phyloP scores from a whole-genome alignment of 2,113 vertebrate species.

The Cochlearius cochlearius region DNA sequence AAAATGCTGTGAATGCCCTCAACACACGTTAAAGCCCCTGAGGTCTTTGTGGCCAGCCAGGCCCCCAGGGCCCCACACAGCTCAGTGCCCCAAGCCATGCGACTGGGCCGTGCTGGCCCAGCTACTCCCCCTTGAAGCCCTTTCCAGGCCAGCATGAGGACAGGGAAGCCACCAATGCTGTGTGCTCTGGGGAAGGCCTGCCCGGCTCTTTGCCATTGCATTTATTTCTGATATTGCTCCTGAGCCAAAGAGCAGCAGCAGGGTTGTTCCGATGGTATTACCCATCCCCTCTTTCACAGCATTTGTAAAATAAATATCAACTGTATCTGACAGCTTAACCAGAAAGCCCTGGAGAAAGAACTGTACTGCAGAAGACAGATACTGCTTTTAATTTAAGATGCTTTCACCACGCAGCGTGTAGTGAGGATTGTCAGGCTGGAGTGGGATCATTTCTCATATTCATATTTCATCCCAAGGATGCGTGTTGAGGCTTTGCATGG shows the following conservation, averaged over 20 bases:
- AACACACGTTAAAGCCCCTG: background rate
- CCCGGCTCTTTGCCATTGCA: background rate
- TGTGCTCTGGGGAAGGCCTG: background rate
- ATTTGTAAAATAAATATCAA: background rate
- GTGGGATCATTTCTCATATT: background rate
- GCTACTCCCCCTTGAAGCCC: background rate
- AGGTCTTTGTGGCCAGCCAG: fast-evolving
- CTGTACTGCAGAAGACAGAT: background rate
- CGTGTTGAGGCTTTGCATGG: fast-evolving
- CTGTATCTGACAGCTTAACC: background rate
- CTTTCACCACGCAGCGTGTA: background rate
- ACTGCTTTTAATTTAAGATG: background rate
- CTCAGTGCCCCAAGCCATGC: too few relatives aligned
- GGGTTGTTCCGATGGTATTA: background rate
- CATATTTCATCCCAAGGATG: background rate
- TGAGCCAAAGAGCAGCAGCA: background rate
- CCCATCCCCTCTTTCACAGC: background rate
- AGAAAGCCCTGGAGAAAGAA: background rate
- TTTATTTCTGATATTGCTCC: background rate
- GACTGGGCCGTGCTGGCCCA: background rate
- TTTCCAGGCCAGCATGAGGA: background rate
- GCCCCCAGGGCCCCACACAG: background rate
- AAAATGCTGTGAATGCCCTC: background rate
- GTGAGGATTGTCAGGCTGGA: background rate
- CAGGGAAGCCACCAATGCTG: background rate